Conservation (phyloP, 2,797 vertebrate genomes). For the Myripristis murdjan region DNA sequence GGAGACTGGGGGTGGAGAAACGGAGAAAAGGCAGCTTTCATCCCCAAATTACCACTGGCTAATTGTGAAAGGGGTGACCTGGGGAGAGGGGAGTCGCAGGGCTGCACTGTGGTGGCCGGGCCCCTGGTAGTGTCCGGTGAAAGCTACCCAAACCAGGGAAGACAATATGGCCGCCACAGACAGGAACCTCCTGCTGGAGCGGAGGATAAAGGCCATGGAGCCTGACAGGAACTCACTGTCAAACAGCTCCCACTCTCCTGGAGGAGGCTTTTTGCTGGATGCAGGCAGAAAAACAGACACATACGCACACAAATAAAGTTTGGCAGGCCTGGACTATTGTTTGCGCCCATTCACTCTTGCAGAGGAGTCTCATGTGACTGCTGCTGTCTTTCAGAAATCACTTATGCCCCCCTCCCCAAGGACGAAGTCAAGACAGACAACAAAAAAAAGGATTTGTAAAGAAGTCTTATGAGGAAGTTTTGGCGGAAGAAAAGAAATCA, state of each 20-base stretch:
- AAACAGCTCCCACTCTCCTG: slow-evolving; percentile 57
- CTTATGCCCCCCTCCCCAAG: slow-evolving; percentile 20
- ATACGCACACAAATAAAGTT: not conserved
- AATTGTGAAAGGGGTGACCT: slow-evolving; percentile 85
- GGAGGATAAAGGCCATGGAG: slow-evolving; percentile 66
- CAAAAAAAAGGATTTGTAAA: slow-evolving; percentile 24
- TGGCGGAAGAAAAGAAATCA: slow-evolving; percentile 21
- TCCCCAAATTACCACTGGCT: slow-evolving; percentile 83
- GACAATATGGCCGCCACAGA: slow-evolving; percentile 76
- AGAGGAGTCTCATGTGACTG: slow-evolving; percentile 19
- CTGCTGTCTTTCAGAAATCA: slow-evolving; percentile 28
- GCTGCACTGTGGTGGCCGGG: slow-evolving; percentile 57
- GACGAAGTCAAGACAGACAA: slow-evolving; percentile 19
- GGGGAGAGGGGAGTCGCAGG: slow-evolving; percentile 76
- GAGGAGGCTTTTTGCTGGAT: slow-evolving; percentile 16
- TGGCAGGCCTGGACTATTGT: slow-evolving; percentile 51
- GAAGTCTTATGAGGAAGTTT: slow-evolving; percentile 17
- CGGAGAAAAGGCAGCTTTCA: slow-evolving; percentile 77
- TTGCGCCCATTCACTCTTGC: slow-evolving; percentile 34
- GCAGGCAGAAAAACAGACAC: slow-evolving; percentile 18
- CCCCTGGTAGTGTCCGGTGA: slow-evolving; percentile 50
- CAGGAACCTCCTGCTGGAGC: slow-evolving; percentile 78
- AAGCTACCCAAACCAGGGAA: slow-evolving; percentile 61
- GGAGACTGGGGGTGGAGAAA: slow-evolving; percentile 55
- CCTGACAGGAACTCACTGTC: slow-evolving; percentile 77